A percentile compares a stretch with the other conserved stretches of the same genome.
phyloP scores from a whole-genome alignment of 2,888 invertebrate genomes.

The Chelonus formosanus region DNA sequence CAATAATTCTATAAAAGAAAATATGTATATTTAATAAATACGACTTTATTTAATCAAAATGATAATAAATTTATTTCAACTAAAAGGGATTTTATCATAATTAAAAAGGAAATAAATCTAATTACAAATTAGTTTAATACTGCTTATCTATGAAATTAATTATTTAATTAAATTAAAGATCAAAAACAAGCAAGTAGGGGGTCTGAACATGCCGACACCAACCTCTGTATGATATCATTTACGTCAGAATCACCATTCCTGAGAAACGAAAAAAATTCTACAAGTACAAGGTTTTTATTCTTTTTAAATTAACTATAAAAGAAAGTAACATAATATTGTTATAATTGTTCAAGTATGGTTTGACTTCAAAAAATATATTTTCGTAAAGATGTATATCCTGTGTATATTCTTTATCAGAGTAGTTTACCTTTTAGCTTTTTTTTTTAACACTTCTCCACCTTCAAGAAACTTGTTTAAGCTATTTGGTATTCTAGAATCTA shows the following conservation, averaged over 20 bases:
- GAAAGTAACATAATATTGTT: slow-evolving; percentile 1
- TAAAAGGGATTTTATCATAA: too few species aligned
- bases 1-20: slow-evolving; percentile 66
- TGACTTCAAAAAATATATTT: background rate
- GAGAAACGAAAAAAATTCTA: slow-evolving; percentile 40
- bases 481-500: slow-evolving; percentile 69
- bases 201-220: slow-evolving; percentile 45
- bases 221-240: slow-evolving; percentile 56
- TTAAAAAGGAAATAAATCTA: too few species aligned
- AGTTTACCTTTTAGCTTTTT: slow-evolving; percentile 69
- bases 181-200: slow-evolving; percentile 16
- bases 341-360: background rate
- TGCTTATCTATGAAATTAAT: too few species aligned
- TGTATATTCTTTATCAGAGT: background rate
- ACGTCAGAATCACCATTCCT: slow-evolving; percentile 55
- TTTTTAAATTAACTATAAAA: background rate
- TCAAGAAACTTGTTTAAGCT: slow-evolving; percentile 68
- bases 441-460: slow-evolving; percentile 65
- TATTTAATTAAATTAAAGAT: too few species aligned
- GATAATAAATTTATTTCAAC: background rate
- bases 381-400: too few species aligned
- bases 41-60: too few species aligned
- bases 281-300: slow-evolving; percentile 19
- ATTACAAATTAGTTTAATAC: too few species aligned
- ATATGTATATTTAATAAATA: background rate